phyloP scores from a whole-genome alignment of 2,888 invertebrate genomes.

The Taenaris catops region DNA sequence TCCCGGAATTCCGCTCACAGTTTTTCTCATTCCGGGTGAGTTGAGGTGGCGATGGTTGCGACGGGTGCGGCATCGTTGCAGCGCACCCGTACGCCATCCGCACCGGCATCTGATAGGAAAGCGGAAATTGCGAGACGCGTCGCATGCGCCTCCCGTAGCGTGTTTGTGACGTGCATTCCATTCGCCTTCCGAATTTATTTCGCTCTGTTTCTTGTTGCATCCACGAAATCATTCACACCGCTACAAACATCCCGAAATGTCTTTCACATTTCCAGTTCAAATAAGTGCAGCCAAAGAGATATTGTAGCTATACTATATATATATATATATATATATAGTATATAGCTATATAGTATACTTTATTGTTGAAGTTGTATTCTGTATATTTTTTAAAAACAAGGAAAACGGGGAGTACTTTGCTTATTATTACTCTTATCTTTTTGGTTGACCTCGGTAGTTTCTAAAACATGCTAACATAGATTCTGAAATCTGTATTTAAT shows the following conservation, averaged over 20 bases:
- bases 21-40: constrained; percentile 23
- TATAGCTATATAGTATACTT: too few species aligned
- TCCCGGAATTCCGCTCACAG: not conserved
- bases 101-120: constrained; percentile 62
- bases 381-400: too few species aligned
- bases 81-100: constrained; percentile 44
- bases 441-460: too few species aligned
- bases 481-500: too few species aligned
- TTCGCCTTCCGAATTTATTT: constrained; percentile 57
- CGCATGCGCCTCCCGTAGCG: constrained; percentile 51
- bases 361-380: too few species aligned
- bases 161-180: constrained; percentile 63
- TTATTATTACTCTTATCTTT: too few species aligned
- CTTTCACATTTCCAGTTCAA: constrained; percentile 9
- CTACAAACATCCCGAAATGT: constrained; percentile 13
- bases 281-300: constrained; percentile 6
- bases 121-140: constrained; percentile 75
- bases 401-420: too few species aligned
- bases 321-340: too few species aligned
- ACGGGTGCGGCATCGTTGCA: constrained; percentile 25
- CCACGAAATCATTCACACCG: constrained; percentile 44
- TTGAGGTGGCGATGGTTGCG: constrained; percentile 29
- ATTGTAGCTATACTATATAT: constrained; percentile 5
- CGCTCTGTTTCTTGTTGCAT: constrained; percentile 41
- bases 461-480: too few species aligned